Percentiles rank a stretch among this genome's conserved stretches.
Evolutionary conservation across 2,888 invertebrate genomes (phyloP).

Genomic region (Netelia fuscicornis): DNA sequence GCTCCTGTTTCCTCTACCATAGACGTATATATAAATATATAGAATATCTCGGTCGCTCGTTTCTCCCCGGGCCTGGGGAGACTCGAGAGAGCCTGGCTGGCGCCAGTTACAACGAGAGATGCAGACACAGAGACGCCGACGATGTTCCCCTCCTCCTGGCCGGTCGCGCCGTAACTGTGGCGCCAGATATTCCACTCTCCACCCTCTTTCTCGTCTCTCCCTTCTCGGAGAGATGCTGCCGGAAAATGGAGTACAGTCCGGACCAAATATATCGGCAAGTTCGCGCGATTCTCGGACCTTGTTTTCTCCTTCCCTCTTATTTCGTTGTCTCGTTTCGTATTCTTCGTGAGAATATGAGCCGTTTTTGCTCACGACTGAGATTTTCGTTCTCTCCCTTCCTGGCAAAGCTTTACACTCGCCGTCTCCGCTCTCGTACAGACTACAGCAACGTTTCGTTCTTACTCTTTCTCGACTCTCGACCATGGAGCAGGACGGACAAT

Average conservation of each 20-base stretch:
- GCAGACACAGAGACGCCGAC: constrained; percentile 78
- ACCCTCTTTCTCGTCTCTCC: constrained; percentile 18
- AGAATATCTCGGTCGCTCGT: background rate
- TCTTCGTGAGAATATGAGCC: constrained; percentile 6
- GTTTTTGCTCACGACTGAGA: background rate
- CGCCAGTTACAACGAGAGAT: constrained; percentile 76
- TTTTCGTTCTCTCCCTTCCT: background rate
- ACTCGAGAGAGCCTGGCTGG: constrained; percentile 74
- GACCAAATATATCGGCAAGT: constrained; percentile 21
- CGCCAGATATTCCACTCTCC: constrained; percentile 74
- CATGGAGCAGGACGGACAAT: too few relatives aligned
- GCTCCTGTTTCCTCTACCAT: constrained; percentile 21
- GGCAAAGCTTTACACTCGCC: background rate
- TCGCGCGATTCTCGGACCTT: background rate
- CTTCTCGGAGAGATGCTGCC: constrained; percentile 16
- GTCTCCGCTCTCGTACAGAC: too few relatives aligned
- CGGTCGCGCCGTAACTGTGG: constrained; percentile 73
- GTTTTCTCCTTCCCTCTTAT: constrained; percentile 18
- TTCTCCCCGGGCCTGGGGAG: constrained; percentile 16
- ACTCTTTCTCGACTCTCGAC: too few relatives aligned
- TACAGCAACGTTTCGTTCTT: too few relatives aligned
- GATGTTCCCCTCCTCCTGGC: background rate
- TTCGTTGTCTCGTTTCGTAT: constrained; percentile 12
- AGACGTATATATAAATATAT: too few relatives aligned
- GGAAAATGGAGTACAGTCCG: constrained; percentile 43